Evolutionary conservation across 2,888 invertebrate genomes (phyloP).

Genomic region (Oligia latruncula): DNA sequence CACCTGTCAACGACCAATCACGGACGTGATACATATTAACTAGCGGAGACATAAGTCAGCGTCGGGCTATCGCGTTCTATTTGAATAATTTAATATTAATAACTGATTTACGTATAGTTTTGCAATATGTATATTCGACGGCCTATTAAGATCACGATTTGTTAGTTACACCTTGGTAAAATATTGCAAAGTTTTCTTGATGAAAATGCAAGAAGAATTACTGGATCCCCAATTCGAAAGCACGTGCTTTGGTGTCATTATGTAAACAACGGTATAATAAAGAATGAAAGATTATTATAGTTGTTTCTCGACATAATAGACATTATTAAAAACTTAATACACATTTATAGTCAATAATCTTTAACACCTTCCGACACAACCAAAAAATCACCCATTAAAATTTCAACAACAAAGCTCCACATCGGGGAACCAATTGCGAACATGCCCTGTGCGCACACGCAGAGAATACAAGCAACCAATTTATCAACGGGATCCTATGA

Average conservation of each 20-base stretch:
- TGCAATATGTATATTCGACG: constrained; percentile 50
- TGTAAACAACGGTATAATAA: not conserved
- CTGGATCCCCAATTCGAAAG: not conserved
- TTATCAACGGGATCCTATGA: constrained; percentile 81
- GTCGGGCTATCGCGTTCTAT: constrained; percentile 61
- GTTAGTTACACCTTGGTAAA: constrained; percentile 2
- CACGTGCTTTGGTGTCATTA: not conserved
- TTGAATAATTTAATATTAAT: constrained; percentile 69
- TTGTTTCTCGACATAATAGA: constrained; percentile 24
- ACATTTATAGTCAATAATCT: constrained; percentile 52
- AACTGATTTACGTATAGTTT: constrained; percentile 55
- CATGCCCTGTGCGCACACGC: constrained; percentile 73
- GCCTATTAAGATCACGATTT: constrained; percentile 50
- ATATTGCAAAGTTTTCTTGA: not conserved
- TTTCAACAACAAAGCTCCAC: constrained; percentile 65
- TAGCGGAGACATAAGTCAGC: constrained; percentile 67
- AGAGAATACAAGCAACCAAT: constrained; percentile 82
- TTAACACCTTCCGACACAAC: constrained; percentile 57
- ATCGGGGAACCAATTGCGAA: constrained; percentile 79
- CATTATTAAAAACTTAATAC: constrained; percentile 43
- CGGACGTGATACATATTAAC: constrained; percentile 79
- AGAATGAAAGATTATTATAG: not conserved
- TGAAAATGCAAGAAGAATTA: constrained; percentile 10
- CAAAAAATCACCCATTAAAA: constrained; percentile 66
- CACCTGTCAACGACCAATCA: constrained; percentile 79